Evolutionary conservation across 2,888 invertebrate genomes (phyloP), one percentile per base, ranked within the genome.

Genomic region (Electrophaes corylata): DNA sequence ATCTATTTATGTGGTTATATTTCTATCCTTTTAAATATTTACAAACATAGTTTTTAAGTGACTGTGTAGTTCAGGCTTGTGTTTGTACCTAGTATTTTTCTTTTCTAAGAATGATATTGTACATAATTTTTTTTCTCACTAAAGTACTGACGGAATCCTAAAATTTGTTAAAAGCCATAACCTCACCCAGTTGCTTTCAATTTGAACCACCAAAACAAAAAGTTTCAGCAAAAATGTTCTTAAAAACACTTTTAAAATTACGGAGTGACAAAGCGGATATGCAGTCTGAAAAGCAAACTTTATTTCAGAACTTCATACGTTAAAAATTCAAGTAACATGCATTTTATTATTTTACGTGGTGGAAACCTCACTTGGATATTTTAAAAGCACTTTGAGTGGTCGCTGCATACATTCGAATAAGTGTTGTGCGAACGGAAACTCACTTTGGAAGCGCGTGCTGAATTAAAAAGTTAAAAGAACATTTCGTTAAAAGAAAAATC

Each of bases 271-370:
- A 37, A 47, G 46, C 55, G 40, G 48, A 57, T n/a, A n/a, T 48
- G 40, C 50, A 40, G 23, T 39, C 19, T 43, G 50, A 39, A 41
- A 57, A 39, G 50, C 44, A 50, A 44, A 60, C 50, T 40, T 54
- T 37, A 49, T 62, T 56, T 54, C 44, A 41, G 40, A 62, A 57
- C 45, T 58, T 58, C 19, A 37, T 48, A 46, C 50, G 56, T 54
- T 45, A 37, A 49, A 64, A 52, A 58, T 56, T 57, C 29, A 33
- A 51, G 51, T 41, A 43, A 48, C 41, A 43, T 43, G 46, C 43
- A 46, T 60, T 62, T 58, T 65, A 65, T 60, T 56, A 52, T 63
- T 49, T 51, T 37, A 52, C 50, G 41, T 52, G 46, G 41, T 53
- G 53, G 47, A 45, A 60, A 59, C 58, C 33, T 20, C 35, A 47